Conservation (phyloP, 2,113 vertebrate genomes). For the Aptenodytes forsteri region DNA sequence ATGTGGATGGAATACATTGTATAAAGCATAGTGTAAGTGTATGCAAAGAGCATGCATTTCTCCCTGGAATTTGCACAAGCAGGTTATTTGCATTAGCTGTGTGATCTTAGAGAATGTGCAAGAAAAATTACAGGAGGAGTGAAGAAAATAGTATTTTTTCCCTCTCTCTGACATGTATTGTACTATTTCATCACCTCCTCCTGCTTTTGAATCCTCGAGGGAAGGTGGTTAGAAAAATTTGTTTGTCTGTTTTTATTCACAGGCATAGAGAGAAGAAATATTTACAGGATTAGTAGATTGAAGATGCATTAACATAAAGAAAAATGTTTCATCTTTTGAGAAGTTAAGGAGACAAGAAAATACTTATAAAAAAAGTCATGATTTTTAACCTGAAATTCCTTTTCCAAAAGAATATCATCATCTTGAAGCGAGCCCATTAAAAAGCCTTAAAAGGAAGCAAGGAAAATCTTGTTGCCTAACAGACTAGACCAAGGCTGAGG, state of each 20-base stretch:
- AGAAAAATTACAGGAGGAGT: neutral
- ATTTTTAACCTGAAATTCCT: neutral
- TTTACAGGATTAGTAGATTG: neutral
- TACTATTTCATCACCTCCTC: neutral
- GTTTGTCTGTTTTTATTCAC: neutral
- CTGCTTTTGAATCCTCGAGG: neutral
- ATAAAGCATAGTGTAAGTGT: neutral
- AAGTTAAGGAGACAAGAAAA: neutral
- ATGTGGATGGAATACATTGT: neutral
- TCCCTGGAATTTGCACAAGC: neutral
- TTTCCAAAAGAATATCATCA: neutral
- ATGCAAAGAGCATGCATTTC: neutral
- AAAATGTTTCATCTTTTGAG: neutral
- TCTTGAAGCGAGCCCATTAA: neutral
- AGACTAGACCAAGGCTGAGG: neutral
- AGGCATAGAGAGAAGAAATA: neutral
- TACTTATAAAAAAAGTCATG: neutral
- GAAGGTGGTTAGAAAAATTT: neutral
- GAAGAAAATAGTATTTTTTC: neutral
- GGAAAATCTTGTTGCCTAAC: neutral
- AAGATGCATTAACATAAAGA: neutral
- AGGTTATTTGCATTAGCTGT: neutral
- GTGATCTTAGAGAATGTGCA: neutral
- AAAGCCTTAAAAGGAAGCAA: neutral
- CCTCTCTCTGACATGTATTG: neutral